A percentile compares a stretch with the other conserved stretches of the same genome.
These are phyloP conservation scores for Dugesia japonica DNA, from an alignment of 2,888 invertebrate genomes.

Conservation along the genomic window DNA sequence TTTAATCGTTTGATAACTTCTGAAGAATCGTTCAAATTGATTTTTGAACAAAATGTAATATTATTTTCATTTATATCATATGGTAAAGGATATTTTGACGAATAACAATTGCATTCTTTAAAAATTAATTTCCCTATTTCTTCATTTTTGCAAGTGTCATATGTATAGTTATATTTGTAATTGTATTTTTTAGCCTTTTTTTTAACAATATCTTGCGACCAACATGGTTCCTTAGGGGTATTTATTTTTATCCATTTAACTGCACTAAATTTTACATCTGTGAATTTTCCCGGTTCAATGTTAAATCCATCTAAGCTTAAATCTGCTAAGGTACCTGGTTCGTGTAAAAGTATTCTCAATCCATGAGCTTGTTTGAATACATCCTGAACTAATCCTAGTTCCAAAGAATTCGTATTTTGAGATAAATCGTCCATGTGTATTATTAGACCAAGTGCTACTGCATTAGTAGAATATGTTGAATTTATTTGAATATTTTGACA, in stretches of 20 bases:
- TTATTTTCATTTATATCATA: neutral
- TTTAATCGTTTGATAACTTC: neutral
- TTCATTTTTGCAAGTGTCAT: constrained; percentile 23
- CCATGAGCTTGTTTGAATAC: constrained; percentile 30
- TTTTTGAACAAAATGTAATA: constrained; percentile 2
- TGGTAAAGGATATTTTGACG: constrained; percentile 22
- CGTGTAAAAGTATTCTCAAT: constrained; percentile 16
- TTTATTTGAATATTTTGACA: constrained; percentile 25
- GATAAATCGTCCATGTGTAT: constrained; percentile 21
- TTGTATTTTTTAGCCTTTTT: neutral
- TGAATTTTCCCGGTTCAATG: constrained; percentile 27
- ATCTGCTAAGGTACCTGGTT: constrained; percentile 22
- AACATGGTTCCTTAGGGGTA: neutral
- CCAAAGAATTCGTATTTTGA: neutral
- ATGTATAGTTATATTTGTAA: constrained; percentile 15
- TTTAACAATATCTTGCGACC: neutral
- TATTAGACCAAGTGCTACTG: constrained; percentile 26
- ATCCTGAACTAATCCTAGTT: constrained; percentile 26
- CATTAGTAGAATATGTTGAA: neutral
- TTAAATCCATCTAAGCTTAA: constrained; percentile 16
- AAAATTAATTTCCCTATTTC: neutral
- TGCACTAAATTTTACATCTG: constrained; percentile 23
- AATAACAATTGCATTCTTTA: constrained; percentile 29
- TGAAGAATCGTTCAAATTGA: neutral
- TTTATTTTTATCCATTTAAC: constrained; percentile 21